Conservation (phyloP, 2,113 vertebrate genomes). For the Bambusicola thoracicus region DNA sequence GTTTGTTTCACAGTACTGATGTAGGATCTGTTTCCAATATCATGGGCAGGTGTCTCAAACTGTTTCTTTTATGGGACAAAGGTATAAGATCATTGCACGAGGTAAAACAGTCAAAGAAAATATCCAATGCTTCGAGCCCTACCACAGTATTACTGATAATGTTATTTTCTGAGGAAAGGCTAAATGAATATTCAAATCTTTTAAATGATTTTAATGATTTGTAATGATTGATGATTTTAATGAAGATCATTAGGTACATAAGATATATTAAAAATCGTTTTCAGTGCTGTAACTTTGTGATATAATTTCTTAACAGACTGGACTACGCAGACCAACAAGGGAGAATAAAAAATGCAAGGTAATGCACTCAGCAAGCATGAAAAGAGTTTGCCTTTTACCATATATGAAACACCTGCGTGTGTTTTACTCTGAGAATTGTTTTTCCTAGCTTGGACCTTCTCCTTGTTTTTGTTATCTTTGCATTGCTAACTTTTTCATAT, state of each 20-base stretch:
- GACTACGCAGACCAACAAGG: conserved; percentile 92
- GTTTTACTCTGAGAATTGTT: not conserved
- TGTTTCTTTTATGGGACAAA: not conserved
- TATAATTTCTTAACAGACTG: conserved; percentile 74
- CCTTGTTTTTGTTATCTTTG: not conserved
- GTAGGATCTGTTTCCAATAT: not conserved
- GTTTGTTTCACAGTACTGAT: not conserved
- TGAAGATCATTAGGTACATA: not conserved
- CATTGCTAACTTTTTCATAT: not conserved
- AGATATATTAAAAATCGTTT: not conserved
- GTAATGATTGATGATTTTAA: not conserved
- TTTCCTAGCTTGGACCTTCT: not conserved
- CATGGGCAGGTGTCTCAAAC: not conserved
- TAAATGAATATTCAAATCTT: not conserved
- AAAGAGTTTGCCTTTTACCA: not conserved
- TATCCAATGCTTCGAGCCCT: not conserved
- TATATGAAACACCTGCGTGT: not conserved
- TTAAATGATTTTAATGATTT: no score
- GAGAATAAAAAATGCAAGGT: conserved; percentile 98
- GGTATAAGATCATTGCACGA: not conserved
- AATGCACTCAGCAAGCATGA: conserved; percentile 20
- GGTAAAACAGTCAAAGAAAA: not conserved
- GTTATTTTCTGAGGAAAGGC: not conserved
- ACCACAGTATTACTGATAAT: not conserved
- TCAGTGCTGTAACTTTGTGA: not conserved